Evolutionary conservation across 2,797 vertebrate species (phyloP), one percentile per base, ranked within the genome.

Genomic region (Gorsachius magnificus): DNA sequence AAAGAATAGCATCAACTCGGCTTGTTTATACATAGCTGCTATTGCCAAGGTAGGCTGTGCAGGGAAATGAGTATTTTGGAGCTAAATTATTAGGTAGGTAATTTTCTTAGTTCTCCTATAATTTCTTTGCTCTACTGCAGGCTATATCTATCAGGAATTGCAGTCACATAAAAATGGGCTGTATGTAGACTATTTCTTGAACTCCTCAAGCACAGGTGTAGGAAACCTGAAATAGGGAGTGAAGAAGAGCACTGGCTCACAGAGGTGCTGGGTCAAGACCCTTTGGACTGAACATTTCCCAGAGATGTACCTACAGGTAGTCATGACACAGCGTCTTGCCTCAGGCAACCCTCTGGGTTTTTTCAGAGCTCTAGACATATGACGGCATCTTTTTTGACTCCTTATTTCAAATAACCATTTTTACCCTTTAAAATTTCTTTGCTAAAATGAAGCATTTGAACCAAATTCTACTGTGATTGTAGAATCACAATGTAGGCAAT

Each of bases 21-120:
- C 74, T 92, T 95, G 81, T 26, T 93, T 89, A 83, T 86, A 38
- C 41, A 38, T 75, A 71, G 89, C 89, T 95, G 87, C 89, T 68
- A 12, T 60, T 96, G 95, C 95, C 95, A 96, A 94, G 75, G 33
- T 94, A 68, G 89, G 83, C 91, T 95, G 91, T 87, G 93, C 89
- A 65, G 75, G 89, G 65, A 94, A 92, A 89, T 92, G 24, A 96
- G 84, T 90, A 29, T 87, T 93, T 90, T 80, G 79, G 53, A 96
- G 33, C 76, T 90, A 31, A 87, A 69, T 91, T 92, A 65, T 65
- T 95, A 78, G 83, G 33, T 54, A 58, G 41, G 56, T 87, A 41
- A 66, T 89, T 80, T 89, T 80, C 75, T 89, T 91, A 13, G 45
- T 57, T 94, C 41, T 87, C n/a, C 35, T 50, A 0, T 56, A 50